These are phyloP conservation scores for Varanus komodoensis DNA, from an alignment of 2,113 vertebrate genomes.

Conservation along the genomic window DNA sequence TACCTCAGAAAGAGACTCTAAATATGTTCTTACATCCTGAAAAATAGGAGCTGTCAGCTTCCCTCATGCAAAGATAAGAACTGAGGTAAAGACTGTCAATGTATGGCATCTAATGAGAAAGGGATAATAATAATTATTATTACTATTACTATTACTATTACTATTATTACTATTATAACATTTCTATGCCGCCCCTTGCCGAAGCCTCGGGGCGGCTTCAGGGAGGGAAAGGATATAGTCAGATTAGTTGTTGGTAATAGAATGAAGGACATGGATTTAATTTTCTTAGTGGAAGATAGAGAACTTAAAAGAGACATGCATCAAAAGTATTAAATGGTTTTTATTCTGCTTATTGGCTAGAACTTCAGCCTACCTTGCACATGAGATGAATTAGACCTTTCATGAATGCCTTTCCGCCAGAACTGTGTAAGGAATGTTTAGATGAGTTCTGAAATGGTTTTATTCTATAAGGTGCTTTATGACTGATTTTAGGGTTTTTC, in stretches of 20 bases:
- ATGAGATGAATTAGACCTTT: not conserved
- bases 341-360: not conserved
- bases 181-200: too few species aligned
- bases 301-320: not conserved
- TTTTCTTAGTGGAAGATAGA: not conserved
- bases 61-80: not conserved
- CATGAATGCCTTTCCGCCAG: not conserved
- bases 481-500: not conserved
- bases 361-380: not conserved
- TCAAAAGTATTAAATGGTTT: not conserved
- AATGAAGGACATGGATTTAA: not conserved
- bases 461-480: not conserved
- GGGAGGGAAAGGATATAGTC: not conserved
- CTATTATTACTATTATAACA: too few species aligned
- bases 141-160: too few species aligned
- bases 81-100: not conserved
- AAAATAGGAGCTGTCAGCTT: not conserved
- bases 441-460: not conserved
- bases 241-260: not conserved
- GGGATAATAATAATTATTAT: too few species aligned
- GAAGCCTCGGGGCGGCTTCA: too few species aligned
- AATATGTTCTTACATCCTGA: not conserved
- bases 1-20: not conserved
- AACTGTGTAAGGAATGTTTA: not conserved
- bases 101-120: not conserved